Base-by-base conservation (phyloP, 2,113 vertebrate species). In the Caretta caretta region DNA sequence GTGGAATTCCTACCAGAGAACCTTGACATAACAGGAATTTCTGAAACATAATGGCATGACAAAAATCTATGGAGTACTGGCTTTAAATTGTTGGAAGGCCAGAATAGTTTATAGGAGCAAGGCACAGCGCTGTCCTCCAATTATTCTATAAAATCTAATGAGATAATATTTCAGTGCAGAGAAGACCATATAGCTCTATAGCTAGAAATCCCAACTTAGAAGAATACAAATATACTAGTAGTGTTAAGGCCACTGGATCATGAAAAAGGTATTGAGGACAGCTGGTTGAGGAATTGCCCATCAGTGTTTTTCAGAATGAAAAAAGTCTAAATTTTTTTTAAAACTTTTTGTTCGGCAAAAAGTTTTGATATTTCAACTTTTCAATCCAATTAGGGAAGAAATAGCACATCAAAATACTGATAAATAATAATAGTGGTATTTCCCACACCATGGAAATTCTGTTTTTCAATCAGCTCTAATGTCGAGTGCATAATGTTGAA, bases 401-500 rank as follows among this genome's bases (percentile, higher is more conserved):
- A 91, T 4, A 22, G 84, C 10, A 84, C 4, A 13, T 27, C 84
- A 10, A 8, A 78, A 14, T 86, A 95, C 90, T 95, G 92, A 88
- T 85, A 94, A 94, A 42, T 62, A 94, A 48, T 93, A 90, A 95
- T 83, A 96, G 69, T 69, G 31, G 16, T 95, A 93, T 95, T 96
- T 95, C 90, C 80, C 86, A 80, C 85, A 1, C 5, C 84, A 81
- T 69, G 90, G 86, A 92, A 95, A 22, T 0, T 1, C n/a, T 38
- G 17, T 20, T 72, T 38, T 38, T 72, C 35, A 22, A 2, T 72
- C 81, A 13, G 42, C 85, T 89, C 76, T 94, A 96, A 93, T 91
- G 83, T 59, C 59, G 29, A 94, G 79, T 95, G 87, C 89, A 59
- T 95, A 95, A 78, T 93, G 79, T 95, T 84, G 92, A 12, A 83